These are phyloP conservation scores for Misgurnus anguillicaudatus DNA, from an alignment of 2,113 vertebrate species.

Conservation along the genomic window DNA sequence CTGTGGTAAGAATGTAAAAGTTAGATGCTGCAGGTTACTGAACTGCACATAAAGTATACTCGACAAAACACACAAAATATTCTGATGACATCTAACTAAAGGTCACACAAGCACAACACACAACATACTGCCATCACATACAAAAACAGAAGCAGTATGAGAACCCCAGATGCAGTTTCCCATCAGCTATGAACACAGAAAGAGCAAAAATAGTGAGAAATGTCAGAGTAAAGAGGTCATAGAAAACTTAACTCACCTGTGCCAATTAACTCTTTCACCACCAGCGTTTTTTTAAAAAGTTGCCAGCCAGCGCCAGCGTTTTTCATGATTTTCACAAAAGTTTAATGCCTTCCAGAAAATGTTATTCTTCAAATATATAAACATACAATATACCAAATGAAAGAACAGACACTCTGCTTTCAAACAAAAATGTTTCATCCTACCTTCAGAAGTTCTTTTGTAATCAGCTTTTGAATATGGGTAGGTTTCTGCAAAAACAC, in stretches of 20 bases:
- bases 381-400: no score
- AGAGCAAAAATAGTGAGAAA: conserved; percentile 34
- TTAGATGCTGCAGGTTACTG: conserved; percentile 38
- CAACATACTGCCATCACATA: conserved; percentile 28
- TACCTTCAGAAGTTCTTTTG: no score
- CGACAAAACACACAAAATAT: conserved; percentile 25
- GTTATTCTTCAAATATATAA: neutral
- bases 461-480: no score
- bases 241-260: conserved; percentile 8
- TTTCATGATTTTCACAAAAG: no score
- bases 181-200: conserved; percentile 21
- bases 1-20: neutral
- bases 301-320: no score
- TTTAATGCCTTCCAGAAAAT: neutral
- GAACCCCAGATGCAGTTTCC: conserved; percentile 42
- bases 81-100: conserved; percentile 45
- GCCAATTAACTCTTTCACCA: conserved; percentile 28
- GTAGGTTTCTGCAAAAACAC: no score
- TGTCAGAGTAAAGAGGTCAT: conserved; percentile 38
- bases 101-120: conserved; percentile 3
- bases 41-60: conserved; percentile 19
- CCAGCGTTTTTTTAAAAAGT: no score
- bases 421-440: no score
- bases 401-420: no score
- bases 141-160: conserved; percentile 39